Evolutionary conservation across 2,797 vertebrate genomes (phyloP), one percentile per base, ranked within the genome.

Genomic region (Fistularia commersonii): DNA sequence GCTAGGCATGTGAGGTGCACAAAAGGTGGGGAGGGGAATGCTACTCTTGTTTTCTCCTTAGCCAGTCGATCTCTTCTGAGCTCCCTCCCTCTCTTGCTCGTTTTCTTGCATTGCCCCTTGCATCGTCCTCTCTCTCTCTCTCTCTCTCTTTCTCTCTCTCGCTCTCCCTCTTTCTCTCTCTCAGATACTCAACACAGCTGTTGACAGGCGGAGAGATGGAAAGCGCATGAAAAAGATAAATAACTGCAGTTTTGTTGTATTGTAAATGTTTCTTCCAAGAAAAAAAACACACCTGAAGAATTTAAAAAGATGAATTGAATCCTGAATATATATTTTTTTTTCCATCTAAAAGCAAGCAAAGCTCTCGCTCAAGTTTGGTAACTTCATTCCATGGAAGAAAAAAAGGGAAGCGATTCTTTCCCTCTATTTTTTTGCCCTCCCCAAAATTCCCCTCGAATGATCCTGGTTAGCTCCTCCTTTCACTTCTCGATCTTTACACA

Each of bases 371-470:
- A 76, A 74, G 64, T 69, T 65, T 73, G 64, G 72, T 70, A 79
- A 87, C 70, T 82, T 82, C 79, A 85, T 75, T 86, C 74, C 53
- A 9, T 13, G 42, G 35, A 9, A 41, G 41, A 40, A 66, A 49
- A 36, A 11, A 57, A 45, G 58, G 69, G 72, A 48, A 57, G 78
- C 62, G 64, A 72, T 51, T 52, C 51, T 11, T 13, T 39, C 58
- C 45, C 50, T 75, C 71, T n/a, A n/a, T 73, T 57, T 60, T 76
- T 76, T 72, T 45, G 66, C 66, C 62, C 66, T 47, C 62, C 63
- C 48, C 45, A 60, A 68, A 71, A 66, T 52, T 80, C 65, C 72
- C 70, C 76, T 80, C 61, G 82, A 80, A 81, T 81, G 76, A 69
- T 80, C 81, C 67, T 69, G 68, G 62, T 72, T 80, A 62, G 74